Conservation (phyloP, 1,140 invertebrate species). For the Helicoverpa armigera region DNA sequence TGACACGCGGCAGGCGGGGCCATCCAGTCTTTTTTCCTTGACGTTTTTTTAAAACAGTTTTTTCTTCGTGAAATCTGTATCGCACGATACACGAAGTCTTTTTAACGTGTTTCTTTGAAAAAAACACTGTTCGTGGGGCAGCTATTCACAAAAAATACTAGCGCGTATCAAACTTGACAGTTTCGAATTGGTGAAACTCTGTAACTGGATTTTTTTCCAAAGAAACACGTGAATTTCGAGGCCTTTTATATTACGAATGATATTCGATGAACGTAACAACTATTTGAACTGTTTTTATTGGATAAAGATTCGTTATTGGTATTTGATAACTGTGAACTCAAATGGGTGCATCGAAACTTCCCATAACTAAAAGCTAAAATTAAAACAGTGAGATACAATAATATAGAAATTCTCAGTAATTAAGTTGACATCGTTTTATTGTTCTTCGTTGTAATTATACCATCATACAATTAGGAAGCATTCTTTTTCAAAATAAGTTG, state of each 20-base stretch:
- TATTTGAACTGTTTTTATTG: neutral
- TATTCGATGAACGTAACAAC: neutral
- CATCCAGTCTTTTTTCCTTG: slow-evolving; percentile 55
- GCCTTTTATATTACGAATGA: neutral
- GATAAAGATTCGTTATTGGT: neutral
- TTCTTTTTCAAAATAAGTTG: too few species aligned
- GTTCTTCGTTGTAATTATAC: too few species aligned
- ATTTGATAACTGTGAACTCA: slow-evolving; percentile 5
- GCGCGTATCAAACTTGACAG: slow-evolving; percentile 4
- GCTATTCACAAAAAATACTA: slow-evolving; percentile 44
- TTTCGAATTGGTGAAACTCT: slow-evolving; percentile 21
- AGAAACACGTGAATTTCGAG: slow-evolving; percentile 10
- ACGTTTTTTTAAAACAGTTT: slow-evolving; percentile 59
- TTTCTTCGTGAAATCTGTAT: slow-evolving; percentile 74
- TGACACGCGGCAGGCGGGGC: slow-evolving; percentile 65
- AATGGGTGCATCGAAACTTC: neutral
- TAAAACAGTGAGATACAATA: too few species aligned
- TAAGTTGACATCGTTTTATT: too few species aligned
- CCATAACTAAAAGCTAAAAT: neutral
- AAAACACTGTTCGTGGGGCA: slow-evolving; percentile 51
- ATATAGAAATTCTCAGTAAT: too few species aligned
- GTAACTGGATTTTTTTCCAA: neutral
- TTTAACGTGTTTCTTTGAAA: slow-evolving; percentile 55
- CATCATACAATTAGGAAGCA: neutral
- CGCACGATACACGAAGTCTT: slow-evolving; percentile 70